phyloP scores from a whole-genome alignment of 2,888 invertebrate genomes.

The Rhingia campestris region DNA sequence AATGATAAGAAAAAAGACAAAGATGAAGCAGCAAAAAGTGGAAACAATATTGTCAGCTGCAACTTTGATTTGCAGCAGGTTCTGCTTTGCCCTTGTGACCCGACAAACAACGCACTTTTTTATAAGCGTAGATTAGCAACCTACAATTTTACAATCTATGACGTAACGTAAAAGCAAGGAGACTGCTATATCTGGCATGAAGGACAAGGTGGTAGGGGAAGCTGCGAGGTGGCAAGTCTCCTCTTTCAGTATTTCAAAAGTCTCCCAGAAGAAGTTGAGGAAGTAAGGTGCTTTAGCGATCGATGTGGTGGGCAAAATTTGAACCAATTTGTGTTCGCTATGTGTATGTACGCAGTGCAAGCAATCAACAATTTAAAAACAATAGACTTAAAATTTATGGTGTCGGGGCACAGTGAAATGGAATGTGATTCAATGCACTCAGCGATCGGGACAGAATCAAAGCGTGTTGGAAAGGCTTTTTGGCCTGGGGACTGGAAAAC shows the following conservation, averaged over 20 bases:
- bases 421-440: constrained; percentile 24
- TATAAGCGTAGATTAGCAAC: constrained; percentile 2
- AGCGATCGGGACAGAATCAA: constrained; percentile 14
- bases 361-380: constrained; percentile 5
- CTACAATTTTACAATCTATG: constrained; percentile 5
- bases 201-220: constrained; percentile 16
- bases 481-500: constrained; percentile 4
- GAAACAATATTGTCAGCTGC: constrained; percentile 8
- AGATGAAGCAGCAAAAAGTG: background rate
- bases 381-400: constrained; percentile 24
- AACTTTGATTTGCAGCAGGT: constrained; percentile 23
- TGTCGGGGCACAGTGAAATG: constrained; percentile 21
- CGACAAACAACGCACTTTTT: too few species aligned
- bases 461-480: constrained; percentile 19
- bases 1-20: constrained; percentile 5
- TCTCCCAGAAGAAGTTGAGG: constrained; percentile 6
- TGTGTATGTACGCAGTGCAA: constrained; percentile 31
- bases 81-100: too few species aligned
- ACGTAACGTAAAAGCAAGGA: constrained; percentile 14
- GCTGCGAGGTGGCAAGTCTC: constrained; percentile 5
- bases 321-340: constrained; percentile 21
- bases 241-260: constrained; percentile 14
- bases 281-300: constrained; percentile 21
- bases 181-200: constrained; percentile 18
- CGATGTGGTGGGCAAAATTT: constrained; percentile 15